phyloP scores from a whole-genome alignment of 2,113 vertebrate genomes.

The Calcarius ornatus region DNA sequence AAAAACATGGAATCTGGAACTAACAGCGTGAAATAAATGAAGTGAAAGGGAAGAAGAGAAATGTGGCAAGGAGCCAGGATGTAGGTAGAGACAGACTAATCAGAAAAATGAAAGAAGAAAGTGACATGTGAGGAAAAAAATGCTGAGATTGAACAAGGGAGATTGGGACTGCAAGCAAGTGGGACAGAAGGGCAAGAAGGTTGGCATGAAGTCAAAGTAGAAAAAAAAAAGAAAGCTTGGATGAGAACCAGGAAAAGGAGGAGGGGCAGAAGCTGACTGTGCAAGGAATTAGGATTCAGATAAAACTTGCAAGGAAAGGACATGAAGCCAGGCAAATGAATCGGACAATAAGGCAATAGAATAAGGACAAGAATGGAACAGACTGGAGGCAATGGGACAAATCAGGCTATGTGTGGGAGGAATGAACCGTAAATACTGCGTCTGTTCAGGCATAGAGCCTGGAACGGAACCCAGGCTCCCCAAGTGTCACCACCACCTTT shows the following conservation, averaged over 20 bases:
- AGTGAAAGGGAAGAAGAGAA: neutral
- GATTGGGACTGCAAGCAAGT: neutral
- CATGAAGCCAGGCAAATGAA: neutral
- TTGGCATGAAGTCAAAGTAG: neutral
- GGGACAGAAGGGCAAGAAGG: neutral
- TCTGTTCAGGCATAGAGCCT: neutral
- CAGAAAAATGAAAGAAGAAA: neutral
- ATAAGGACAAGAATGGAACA: neutral
- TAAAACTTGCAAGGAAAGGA: neutral
- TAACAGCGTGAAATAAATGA: conserved; percentile 19
- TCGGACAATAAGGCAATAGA: neutral
- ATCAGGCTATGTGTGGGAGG: neutral
- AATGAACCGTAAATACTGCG: neutral
- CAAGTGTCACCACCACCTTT: neutral
- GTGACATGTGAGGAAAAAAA: neutral
- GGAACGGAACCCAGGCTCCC: neutral
- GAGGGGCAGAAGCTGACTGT: neutral
- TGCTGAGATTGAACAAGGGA: neutral
- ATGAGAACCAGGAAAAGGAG: neutral
- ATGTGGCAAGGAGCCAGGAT: neutral
- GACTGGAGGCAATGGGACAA: neutral
- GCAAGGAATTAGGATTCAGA: neutral
- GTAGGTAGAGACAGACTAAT: neutral
- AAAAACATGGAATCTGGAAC: neutral
- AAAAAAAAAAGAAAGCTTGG: neutral